Evolutionary conservation across 1,140 invertebrate species (phyloP).

Genomic region (Colletes latitarsis): DNA sequence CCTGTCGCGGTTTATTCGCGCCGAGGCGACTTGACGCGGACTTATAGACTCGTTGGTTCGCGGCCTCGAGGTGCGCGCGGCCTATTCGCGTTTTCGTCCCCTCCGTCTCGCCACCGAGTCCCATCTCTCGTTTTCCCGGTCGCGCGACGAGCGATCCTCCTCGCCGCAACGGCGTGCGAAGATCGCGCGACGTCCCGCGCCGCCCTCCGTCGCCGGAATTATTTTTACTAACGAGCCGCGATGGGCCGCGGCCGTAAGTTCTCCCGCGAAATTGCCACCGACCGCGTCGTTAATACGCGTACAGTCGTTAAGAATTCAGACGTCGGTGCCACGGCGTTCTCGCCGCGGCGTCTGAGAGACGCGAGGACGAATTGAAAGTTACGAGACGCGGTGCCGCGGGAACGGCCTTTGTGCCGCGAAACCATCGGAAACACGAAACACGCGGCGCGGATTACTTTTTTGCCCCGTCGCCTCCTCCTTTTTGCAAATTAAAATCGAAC

Average conservation of each 20-base stretch:
- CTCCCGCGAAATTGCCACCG: conserved; percentile 59
- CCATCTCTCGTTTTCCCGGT: neutral
- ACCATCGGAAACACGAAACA: neutral
- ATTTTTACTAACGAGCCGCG: conserved; percentile 69
- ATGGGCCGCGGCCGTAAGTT: conserved; percentile 61
- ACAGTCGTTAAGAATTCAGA: conserved; percentile 63
- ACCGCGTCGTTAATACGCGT: conserved; percentile 56
- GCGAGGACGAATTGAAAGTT: conserved; percentile 52
- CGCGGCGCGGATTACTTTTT: neutral
- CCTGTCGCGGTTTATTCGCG: conserved; percentile 73
- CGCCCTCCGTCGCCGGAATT: conserved; percentile 36
- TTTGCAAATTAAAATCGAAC: conserved; percentile 22
- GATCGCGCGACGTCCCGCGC: conserved; percentile 7
- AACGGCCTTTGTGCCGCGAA: conserved; percentile 23
- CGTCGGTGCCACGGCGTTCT: conserved; percentile 8
- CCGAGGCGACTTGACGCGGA: conserved; percentile 62
- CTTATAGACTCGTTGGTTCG: conserved; percentile 70
- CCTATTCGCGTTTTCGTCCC: conserved; percentile 32
- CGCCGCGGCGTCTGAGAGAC: conserved; percentile 17
- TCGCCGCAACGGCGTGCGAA: conserved; percentile 13
- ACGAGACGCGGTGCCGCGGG: conserved; percentile 36
- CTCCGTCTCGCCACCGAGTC: neutral
- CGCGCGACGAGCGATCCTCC: conserved; percentile 2
- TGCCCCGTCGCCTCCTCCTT: neutral
- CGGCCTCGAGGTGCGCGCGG: neutral